Base-by-base conservation (phyloP, 2,113 vertebrate genomes). In the Apeltes quadracus region DNA sequence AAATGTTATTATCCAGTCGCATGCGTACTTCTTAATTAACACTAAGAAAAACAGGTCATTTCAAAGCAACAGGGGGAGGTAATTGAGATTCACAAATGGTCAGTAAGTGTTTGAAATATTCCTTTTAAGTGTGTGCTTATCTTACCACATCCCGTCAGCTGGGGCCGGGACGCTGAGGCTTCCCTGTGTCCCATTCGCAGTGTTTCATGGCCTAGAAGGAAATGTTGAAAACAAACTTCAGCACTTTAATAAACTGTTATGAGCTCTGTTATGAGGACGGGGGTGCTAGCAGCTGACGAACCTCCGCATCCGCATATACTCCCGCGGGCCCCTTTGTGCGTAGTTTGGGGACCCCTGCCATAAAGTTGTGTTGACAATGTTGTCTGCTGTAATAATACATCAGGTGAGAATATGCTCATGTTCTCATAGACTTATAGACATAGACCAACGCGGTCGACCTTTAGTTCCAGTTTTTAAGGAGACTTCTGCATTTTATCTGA, bases 81-180 rank as follows among this genome's bases (percentile, higher is more conserved):
- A 16, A 27, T 29, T 16, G 20, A 50, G 4, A 7, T 11, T 16
- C 23, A 54, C 22, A 27, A 27, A 54, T 27, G 51, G 14, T 27
- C 23, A 54, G 15, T 54, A 8, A 16, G 51, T 54, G 51, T 5
- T 11, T 13, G 23, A 51, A 22, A 2, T 25, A 25, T 53, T 51
- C 22, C 48, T 51, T 54, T 43, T 13, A 65, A 15, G 16, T 51
- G 23, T 13, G 14, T 4, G 22, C 5, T 46, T 54, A 27, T 61
- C 14, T 39, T 36, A 32, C 62, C 38, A 34, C 65, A 61, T 39
- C 36, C 39, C 39, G 68, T 81, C 75, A 84, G 67, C 59, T 73
- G 76, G 58, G 27, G 16, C 25, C 8, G 7, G 11, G 23, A 27
- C 41, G 64, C 44, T 69, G 16, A 79, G 39, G 55, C 20, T 41